Base-by-base conservation (phyloP, 2,797 vertebrate genomes). In the Acanthurus tractus region DNA sequence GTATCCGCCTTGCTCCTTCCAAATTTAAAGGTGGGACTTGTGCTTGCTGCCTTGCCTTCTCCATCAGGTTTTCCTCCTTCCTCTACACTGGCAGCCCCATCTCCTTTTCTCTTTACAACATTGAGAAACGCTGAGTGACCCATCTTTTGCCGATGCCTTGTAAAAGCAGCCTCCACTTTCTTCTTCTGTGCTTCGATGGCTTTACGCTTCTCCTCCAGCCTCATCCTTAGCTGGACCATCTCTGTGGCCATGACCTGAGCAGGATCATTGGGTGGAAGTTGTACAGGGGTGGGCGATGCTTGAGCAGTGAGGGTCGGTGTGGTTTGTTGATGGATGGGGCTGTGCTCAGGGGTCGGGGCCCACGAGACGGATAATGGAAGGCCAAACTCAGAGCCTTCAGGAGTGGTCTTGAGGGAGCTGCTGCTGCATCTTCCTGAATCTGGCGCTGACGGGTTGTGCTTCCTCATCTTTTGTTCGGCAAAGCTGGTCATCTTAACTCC, bases 161-260 rank as follows among this genome's bases (percentile, higher is more conserved):
- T 96, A 78, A 99, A 99, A 1, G 97, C 98, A 0, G 98, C 98
- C 85, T 99, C 98, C 74, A 99, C 96, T 87, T 99, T 99, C 92
- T 97, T 99, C 86, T 99, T 99, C 91, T 99, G 98, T 11, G 98
- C 97, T 90, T 99, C 98, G 18, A 99, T 99, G 8, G 98, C 98
- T 79, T 98, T 94, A 5, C 98, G 96, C 86, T 99, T 99, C 86
- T 99, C 98, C 85, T 99, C 98, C 14, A 99, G 91, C 48, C 97
- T 96, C 97, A 99, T 98, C 82, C 96, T 95, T 55, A 99, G 94
- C 65, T 99, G 96, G 0, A 98, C 97, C 97, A 99, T 97, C 93
- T 99, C 98, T 0, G 97, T 97, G 34, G 98, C 98, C 94, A 99
- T 95, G 78, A 97, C 95, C 80, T 99, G 98, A 1, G 97, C 97